Percentiles rank a stretch among this genome's conserved stretches.
phyloP scores from a whole-genome alignment of 2,888 invertebrate species.

The Hartigia nigra region DNA sequence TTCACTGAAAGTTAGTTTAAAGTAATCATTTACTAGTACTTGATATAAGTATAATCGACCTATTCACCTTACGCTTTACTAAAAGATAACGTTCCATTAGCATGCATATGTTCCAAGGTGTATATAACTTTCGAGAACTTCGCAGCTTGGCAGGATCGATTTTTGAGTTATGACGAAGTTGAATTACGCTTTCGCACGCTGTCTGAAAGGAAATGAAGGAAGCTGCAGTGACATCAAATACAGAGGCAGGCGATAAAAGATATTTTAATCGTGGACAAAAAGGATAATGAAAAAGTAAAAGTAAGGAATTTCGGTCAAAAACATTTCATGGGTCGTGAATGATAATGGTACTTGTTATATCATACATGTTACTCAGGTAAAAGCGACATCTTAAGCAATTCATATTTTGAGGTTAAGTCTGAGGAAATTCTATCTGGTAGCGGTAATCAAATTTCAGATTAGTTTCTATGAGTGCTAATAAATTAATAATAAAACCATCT shows the following conservation, averaged over 20 bases:
- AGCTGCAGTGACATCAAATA: background rate
- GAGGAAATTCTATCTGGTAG: background rate
- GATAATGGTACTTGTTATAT: background rate
- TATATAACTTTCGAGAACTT: background rate
- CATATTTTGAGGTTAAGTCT: background rate
- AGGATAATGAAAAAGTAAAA: background rate
- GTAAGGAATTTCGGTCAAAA: background rate
- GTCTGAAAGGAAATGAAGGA: conserved; percentile 1
- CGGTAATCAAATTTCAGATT: background rate
- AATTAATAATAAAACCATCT: conserved; percentile 11
- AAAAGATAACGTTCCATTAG: background rate
- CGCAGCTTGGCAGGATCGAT: conserved; percentile 5
- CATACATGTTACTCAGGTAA: background rate
- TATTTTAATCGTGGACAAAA: background rate
- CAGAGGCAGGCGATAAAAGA: background rate
- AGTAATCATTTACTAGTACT: background rate
- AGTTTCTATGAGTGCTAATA: conserved; percentile 11
- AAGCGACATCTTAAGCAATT: background rate
- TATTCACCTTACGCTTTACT: background rate
- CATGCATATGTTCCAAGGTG: background rate
- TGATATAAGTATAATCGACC: background rate
- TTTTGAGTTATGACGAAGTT: conserved; percentile 28
- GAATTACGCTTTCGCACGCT: conserved; percentile 9
- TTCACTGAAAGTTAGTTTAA: background rate
- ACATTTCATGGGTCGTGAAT: background rate